phyloP scores from a whole-genome alignment of 2,888 invertebrate species.

The Mantis religiosa region DNA sequence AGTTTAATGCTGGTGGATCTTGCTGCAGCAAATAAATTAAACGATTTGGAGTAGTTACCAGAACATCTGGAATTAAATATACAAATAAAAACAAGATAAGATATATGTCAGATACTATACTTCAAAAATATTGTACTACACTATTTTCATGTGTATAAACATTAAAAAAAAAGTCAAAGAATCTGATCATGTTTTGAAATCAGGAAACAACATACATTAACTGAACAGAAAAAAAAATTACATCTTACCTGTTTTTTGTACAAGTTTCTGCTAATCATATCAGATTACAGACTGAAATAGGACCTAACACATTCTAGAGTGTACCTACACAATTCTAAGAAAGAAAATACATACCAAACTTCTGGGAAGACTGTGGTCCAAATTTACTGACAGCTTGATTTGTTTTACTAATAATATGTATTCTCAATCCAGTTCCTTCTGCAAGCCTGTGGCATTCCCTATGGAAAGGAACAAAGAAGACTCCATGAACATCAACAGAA shows the following conservation, averaged over 20 bases:
- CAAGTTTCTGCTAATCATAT: too few relatives aligned
- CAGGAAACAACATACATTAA: too few relatives aligned
- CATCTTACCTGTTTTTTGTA: too few relatives aligned
- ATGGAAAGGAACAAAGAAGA: background rate
- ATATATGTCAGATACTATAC: too few relatives aligned
- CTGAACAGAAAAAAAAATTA: too few relatives aligned
- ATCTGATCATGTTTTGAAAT: too few relatives aligned
- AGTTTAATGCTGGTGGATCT: slow-evolving; percentile 67
- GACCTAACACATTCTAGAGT: too few relatives aligned
- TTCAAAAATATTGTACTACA: too few relatives aligned
- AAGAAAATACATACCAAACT: slow-evolving; percentile 59
- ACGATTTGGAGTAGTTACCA: slow-evolving; percentile 92
- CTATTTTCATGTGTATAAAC: too few relatives aligned
- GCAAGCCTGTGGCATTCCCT: slow-evolving; percentile 72
- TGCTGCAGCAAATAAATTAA: slow-evolving; percentile 79
- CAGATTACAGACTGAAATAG: too few relatives aligned
- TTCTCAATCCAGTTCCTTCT: slow-evolving; percentile 66
- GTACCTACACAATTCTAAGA: background rate
- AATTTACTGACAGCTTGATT: slow-evolving; percentile 65
- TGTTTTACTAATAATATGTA: slow-evolving; percentile 76
- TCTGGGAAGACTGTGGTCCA: slow-evolving; percentile 66
- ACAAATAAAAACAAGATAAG: background rate
- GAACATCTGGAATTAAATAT: slow-evolving; percentile 62
- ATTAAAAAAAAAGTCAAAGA: too few relatives aligned
- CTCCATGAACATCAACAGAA: too few relatives aligned